Percentiles rank a stretch among this genome's conserved stretches.
These are phyloP conservation scores for Campoletis raptor DNA, from an alignment of 2,888 invertebrate species.

Conservation along the genomic window DNA sequence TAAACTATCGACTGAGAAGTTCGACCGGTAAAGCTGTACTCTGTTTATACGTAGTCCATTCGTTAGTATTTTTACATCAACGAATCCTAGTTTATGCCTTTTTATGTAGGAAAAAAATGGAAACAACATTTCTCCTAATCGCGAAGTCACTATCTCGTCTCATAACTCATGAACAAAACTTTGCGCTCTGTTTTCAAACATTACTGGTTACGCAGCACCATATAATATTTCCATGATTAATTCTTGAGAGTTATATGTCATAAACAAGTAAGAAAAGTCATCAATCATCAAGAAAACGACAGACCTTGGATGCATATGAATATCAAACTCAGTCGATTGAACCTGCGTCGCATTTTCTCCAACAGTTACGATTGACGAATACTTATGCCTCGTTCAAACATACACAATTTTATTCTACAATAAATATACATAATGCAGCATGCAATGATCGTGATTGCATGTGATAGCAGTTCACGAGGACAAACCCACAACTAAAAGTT, in stretches of 20 bases:
- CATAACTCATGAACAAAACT: conserved; percentile 32
- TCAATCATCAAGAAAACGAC: conserved; percentile 66
- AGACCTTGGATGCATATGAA: conserved; percentile 63
- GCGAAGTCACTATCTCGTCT: conserved; percentile 8
- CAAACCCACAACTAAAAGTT: conserved; percentile 45
- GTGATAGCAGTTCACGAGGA: conserved; percentile 48
- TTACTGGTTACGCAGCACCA: not conserved
- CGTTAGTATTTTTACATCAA: not conserved
- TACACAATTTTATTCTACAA: conserved; percentile 3
- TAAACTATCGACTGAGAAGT: conserved; percentile 74
- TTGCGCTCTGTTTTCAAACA: not conserved
- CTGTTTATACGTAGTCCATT: conserved; percentile 36
- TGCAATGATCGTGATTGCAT: conserved; percentile 54
- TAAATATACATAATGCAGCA: conserved; percentile 36
- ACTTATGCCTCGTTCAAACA: conserved; percentile 25
- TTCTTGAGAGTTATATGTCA: conserved; percentile 61
- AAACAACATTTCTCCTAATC: not conserved
- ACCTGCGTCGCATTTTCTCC: conserved; percentile 55
- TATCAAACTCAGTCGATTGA: conserved; percentile 63
- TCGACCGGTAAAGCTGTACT: conserved; percentile 73
- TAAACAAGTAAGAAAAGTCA: conserved; percentile 56
- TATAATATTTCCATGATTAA: conserved; percentile 61
- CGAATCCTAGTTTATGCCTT: not conserved
- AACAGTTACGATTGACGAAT: conserved; percentile 47
- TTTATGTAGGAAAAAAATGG: not conserved